A percentile compares a stretch with the other conserved stretches of the same genome.
Conservation (phyloP, 2,888 invertebrate species). For the Agrilus cyanescens region DNA sequence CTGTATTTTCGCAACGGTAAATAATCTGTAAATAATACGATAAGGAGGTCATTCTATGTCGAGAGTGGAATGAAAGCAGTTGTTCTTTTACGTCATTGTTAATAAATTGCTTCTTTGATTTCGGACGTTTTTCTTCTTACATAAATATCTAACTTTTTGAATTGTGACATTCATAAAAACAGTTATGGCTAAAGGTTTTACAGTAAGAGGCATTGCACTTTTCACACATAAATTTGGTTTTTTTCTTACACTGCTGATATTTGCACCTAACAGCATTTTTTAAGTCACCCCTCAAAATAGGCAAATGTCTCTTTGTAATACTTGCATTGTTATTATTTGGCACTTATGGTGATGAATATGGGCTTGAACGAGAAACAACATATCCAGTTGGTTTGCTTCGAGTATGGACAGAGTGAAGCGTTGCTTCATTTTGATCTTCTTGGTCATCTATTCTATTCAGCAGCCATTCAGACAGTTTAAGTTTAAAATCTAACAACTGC, state of each 20-base stretch:
- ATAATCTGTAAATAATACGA: too few species aligned
- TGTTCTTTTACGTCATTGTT: too few species aligned
- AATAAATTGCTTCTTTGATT: too few species aligned
- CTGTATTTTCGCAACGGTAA: too few species aligned
- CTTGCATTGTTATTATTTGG: too few species aligned
- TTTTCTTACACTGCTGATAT: not conserved
- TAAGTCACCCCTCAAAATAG: not conserved
- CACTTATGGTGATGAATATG: not conserved
- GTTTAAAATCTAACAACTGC: slow-evolving; percentile 15
- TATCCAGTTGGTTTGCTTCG: not conserved
- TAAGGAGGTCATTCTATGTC: too few species aligned
- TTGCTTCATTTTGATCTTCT: slow-evolving; percentile 2
- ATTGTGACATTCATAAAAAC: too few species aligned
- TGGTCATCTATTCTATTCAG: slow-evolving; percentile 5
- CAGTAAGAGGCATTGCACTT: not conserved
- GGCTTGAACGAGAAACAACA: not conserved
- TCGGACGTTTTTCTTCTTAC: too few species aligned
- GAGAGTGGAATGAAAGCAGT: too few species aligned
- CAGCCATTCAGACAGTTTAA: slow-evolving; percentile 13
- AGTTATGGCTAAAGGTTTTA: not conserved
- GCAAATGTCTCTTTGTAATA: not conserved
- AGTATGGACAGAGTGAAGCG: not conserved
- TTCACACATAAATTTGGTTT: not conserved
- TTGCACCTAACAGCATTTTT: not conserved
- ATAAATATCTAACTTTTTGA: too few species aligned